These are phyloP conservation scores for Aulostomus chinensis DNA, from an alignment of 2,797 vertebrate species.

Conservation along the genomic window DNA sequence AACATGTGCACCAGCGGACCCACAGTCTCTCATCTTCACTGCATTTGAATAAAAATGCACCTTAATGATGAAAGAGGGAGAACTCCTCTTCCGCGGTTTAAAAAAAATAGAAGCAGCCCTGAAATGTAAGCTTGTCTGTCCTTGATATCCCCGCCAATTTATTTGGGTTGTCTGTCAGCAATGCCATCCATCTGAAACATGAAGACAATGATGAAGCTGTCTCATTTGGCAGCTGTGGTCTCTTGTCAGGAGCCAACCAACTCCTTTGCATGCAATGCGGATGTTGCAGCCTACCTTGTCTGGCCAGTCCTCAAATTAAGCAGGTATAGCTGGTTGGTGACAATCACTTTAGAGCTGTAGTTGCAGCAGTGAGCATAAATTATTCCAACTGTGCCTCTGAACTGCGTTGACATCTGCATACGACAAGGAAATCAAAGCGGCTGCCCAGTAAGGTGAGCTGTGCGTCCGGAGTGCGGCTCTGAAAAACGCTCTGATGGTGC, in stretches of 20 bases:
- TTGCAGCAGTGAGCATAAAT: too few relatives aligned
- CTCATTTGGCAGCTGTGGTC: slow-evolving; percentile 71
- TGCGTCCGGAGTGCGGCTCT: too few relatives aligned
- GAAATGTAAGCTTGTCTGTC: slow-evolving; percentile 66
- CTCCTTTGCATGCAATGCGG: slow-evolving; percentile 65
- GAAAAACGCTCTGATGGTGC: too few relatives aligned
- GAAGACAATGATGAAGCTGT: slow-evolving; percentile 66
- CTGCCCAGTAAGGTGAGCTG: too few relatives aligned
- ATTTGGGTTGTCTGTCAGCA: slow-evolving; percentile 70
- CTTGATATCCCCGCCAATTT: slow-evolving; percentile 70
- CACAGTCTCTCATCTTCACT: slow-evolving; percentile 19
- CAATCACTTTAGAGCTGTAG: too few relatives aligned
- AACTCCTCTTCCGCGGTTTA: background rate
- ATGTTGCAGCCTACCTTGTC: slow-evolving; percentile 13
- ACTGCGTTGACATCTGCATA: too few relatives aligned
- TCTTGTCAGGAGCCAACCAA: slow-evolving; percentile 57
- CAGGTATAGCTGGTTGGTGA: slow-evolving; percentile 55
- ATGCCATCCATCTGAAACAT: slow-evolving; percentile 75
- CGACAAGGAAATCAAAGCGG: too few relatives aligned
- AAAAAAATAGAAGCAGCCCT: slow-evolving; percentile 16
- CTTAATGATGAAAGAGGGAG: slow-evolving; percentile 37
- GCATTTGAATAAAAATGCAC: slow-evolving; percentile 68
- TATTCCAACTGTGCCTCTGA: too few relatives aligned
- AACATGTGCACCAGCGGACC: slow-evolving; percentile 43
- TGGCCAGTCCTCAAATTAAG: slow-evolving; percentile 50